These are phyloP conservation scores for Lithosia quadra DNA, from an alignment of 2,888 invertebrate species.

Conservation along the genomic window DNA sequence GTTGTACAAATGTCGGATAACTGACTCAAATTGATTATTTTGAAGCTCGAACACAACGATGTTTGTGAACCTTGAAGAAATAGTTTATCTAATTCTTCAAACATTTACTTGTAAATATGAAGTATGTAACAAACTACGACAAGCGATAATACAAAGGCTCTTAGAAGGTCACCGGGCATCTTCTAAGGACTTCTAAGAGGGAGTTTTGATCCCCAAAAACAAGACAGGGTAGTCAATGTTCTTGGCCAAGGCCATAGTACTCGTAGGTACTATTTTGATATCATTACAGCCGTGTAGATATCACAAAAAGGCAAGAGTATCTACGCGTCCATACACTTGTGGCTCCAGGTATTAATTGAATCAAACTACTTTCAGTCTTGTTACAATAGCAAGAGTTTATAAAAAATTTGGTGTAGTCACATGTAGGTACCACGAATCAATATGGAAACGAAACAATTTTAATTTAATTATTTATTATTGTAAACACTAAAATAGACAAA, in stretches of 20 bases:
- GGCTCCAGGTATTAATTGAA: neutral
- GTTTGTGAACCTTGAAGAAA: constrained; percentile 7
- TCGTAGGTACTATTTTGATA: neutral
- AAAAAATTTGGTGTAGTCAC: neutral
- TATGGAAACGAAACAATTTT: neutral
- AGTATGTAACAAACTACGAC: neutral
- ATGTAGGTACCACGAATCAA: neutral
- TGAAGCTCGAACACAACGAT: neutral
- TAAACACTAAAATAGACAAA: too few species aligned
- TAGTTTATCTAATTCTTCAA: neutral
- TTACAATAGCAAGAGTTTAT: neutral
- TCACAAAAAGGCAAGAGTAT: neutral
- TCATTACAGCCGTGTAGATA: neutral
- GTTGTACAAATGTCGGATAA: constrained; percentile 15
- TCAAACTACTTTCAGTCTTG: neutral
- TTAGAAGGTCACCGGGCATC: too few species aligned
- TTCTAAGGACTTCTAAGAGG: neutral
- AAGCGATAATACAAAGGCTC: neutral
- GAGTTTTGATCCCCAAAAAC: neutral
- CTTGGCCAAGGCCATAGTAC: neutral
- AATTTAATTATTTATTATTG: too few species aligned
- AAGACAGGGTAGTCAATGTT: too few species aligned
- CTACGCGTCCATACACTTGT: neutral
- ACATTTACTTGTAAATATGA: neutral
- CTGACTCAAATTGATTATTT: constrained; percentile 20